These are phyloP conservation scores for Bombyx huttoni DNA, from an alignment of 2,888 invertebrate genomes.

Conservation along the genomic window DNA sequence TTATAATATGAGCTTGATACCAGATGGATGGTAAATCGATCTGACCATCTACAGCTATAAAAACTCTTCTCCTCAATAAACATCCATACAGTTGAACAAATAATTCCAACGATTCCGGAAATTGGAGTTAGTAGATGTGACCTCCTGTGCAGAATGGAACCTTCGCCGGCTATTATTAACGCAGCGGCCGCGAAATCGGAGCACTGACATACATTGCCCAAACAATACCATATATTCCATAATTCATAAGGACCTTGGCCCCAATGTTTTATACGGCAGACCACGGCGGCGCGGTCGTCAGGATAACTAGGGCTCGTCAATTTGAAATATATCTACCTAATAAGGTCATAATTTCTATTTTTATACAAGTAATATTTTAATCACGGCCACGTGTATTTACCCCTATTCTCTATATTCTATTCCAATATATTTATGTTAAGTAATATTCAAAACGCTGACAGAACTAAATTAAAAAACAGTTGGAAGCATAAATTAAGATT, in stretches of 20 bases:
- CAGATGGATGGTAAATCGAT: too few species aligned
- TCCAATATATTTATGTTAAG: too few species aligned
- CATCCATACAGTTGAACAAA: conserved; percentile 13
- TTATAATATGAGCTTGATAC: too few species aligned
- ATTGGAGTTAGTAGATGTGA: conserved; percentile 42
- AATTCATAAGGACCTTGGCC: conserved; percentile 69
- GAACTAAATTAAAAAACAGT: too few species aligned
- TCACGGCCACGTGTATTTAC: too few species aligned
- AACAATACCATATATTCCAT: conserved; percentile 69
- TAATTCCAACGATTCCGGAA: conserved; percentile 38
- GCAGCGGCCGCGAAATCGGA: conserved; percentile 63
- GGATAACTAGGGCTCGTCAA: conserved; percentile 10
- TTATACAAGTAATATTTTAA: too few species aligned
- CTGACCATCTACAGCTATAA: too few species aligned
- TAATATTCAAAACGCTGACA: too few species aligned
- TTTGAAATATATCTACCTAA: background rate
- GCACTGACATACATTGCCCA: conserved; percentile 60
- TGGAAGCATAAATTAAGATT: too few species aligned
- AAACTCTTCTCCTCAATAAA: too few species aligned
- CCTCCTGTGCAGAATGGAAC: conserved; percentile 57
- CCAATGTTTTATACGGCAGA: conserved; percentile 38
- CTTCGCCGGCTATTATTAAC: conserved; percentile 62
- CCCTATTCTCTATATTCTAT: too few species aligned
- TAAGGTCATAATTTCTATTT: too few species aligned
- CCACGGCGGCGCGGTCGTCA: conserved; percentile 12